Conservation (phyloP, 2,797 vertebrate genomes). For the Silurus lanzhouensis region DNA sequence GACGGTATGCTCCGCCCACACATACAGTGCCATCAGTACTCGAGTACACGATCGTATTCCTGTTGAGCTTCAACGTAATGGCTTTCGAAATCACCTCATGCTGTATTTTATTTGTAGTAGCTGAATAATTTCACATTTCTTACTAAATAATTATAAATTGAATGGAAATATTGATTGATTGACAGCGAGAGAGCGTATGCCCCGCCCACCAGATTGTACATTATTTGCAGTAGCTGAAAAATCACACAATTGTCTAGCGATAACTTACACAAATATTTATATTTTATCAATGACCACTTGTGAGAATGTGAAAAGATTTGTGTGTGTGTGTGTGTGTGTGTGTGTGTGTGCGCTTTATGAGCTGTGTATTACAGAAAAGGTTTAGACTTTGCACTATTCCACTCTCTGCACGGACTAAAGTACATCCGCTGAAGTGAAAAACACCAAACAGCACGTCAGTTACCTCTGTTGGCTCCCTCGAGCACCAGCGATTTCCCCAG, state of each 20-base stretch:
- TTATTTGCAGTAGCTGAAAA: no score
- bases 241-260: no score
- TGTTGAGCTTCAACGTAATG: no score
- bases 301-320: no score
- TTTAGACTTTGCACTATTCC: conserved; percentile 23
- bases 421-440: neutral
- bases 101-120: neutral
- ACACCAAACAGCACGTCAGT: conserved; percentile 27
- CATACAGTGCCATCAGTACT: neutral
- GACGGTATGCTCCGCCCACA: neutral
- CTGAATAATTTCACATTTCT: neutral
- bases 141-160: neutral
- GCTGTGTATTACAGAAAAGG: neutral
- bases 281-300: no score
- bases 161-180: neutral
- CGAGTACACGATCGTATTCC: no score
- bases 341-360: neutral
- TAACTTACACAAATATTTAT: neutral
- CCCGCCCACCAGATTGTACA: no score
- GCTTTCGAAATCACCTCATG: neutral
- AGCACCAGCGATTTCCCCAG: conserved; percentile 95
- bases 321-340: neutral
- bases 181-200: neutral
- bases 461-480: conserved; percentile 95
- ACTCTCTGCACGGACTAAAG: neutral